phyloP scores from a whole-genome alignment of 92 coral and sea anemone genomes.

The Siderastrea radians region DNA sequence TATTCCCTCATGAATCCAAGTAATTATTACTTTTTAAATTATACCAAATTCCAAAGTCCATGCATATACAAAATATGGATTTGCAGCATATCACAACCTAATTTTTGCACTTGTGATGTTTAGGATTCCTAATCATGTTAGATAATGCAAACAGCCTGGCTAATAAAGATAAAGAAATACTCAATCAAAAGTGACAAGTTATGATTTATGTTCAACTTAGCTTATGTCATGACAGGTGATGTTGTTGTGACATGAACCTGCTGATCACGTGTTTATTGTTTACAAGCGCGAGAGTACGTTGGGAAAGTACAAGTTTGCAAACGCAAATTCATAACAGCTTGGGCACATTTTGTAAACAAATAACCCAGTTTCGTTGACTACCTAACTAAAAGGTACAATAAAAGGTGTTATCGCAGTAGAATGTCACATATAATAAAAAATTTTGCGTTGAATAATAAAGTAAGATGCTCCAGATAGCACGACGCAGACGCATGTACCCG shows the following conservation, averaged over 20 bases:
- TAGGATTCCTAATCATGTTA: neutral
- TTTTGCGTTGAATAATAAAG: no score
- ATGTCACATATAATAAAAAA: neutral
- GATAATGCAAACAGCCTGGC: no score
- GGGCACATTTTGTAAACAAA: constrained; percentile 37
- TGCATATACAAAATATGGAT: neutral
- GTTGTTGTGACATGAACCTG: neutral
- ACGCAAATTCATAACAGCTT: constrained; percentile 15
- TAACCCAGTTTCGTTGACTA: neutral
- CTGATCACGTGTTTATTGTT: constrained; percentile 63
- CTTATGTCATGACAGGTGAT: constrained; percentile 29
- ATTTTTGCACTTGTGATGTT: neutral
- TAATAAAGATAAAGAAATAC: neutral
- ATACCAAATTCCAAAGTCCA: neutral
- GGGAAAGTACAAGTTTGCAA: neutral
- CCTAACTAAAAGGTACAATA: neutral
- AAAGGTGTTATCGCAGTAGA: neutral
- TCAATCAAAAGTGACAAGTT: neutral
- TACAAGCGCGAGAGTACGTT: constrained; percentile 30
- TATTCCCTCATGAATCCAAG: neutral
- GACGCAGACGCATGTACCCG: no score
- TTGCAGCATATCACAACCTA: neutral
- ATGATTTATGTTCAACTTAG: neutral
- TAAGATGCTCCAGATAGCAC: no score
- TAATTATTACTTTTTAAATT: neutral